Evolutionary conservation across 2,888 invertebrate genomes (phyloP).

Genomic region (Drosophila infuscata): DNA sequence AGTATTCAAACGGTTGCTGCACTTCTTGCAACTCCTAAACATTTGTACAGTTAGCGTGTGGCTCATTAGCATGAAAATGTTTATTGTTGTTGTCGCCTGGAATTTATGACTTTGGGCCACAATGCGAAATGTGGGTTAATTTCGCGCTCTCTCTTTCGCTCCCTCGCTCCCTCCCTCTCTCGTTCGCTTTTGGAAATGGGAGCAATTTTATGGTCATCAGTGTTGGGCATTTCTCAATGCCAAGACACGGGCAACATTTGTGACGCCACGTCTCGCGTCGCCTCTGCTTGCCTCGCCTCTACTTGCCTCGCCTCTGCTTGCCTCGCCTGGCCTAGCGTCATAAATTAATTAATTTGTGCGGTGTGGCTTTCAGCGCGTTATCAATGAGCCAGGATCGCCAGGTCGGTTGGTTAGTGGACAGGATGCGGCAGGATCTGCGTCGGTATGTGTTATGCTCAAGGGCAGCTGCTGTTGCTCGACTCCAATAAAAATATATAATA

Average conservation of each 20-base stretch:
- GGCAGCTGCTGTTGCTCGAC: conserved; percentile 73
- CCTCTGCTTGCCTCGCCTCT: conserved; percentile 28
- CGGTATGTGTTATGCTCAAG: conserved; percentile 40
- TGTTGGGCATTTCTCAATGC: conserved; percentile 73
- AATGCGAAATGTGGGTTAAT: conserved; percentile 76
- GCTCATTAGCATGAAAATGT: conserved; percentile 78
- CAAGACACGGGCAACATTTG: conserved; percentile 37
- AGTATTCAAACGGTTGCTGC: conserved; percentile 15
- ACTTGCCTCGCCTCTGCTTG: conserved; percentile 19
- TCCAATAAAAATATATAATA: conserved; percentile 65
- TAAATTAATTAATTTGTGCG: conserved; percentile 84
- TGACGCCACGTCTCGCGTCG: conserved; percentile 43
- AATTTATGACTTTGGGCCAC: conserved; percentile 69
- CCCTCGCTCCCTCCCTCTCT: not conserved
- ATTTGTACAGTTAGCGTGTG: conserved; percentile 77
- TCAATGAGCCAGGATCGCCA: conserved; percentile 65
- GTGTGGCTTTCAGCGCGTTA: conserved; percentile 80
- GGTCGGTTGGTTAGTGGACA: not conserved
- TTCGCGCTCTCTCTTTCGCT: conserved; percentile 13
- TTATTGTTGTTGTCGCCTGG: conserved; percentile 50
- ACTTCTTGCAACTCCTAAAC: conserved; percentile 42
- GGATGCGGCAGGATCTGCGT: conserved; percentile 40
- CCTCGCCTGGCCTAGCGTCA: conserved; percentile 52
- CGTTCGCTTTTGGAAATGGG: conserved; percentile 39
- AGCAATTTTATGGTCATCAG: conserved; percentile 80